Base-by-base conservation (phyloP, 2,797 vertebrate genomes). In the Odontamblyopus rebecca region DNA sequence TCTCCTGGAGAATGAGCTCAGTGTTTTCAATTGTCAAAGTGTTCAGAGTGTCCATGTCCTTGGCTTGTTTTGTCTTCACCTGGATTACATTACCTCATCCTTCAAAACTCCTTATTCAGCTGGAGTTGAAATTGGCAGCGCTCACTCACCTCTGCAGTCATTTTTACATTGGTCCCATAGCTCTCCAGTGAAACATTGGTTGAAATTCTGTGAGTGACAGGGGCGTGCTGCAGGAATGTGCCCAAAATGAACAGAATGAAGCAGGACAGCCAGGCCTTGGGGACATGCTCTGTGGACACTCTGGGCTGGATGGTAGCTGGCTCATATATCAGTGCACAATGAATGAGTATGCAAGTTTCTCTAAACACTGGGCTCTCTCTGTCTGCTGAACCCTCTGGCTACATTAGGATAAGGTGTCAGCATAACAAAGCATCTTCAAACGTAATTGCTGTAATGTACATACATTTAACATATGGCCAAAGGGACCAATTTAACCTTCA, bases 211-310 rank as follows among this genome's bases (percentile, higher is more conserved):
- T 77, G 71, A n/a, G 82, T 93, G 91, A 94, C 91, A 90, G 92
- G 84, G 88, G 82, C 72, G 72, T 57, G 82, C 73, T 57, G 83
- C 81, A 86, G 92, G 93, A 92, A 93, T 94, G 93, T 91, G 89
- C 86, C 61, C 32, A 35, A 32, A 88, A 85, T 89, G 88, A 89
- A 87, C 84, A 80, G 85, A 85, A 88, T 87, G 78, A 80, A 84
- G 80, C 73, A 67, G 78, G 85, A 71, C 85, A 76, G 81, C 78
- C 44, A 41, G 69, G 83, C 74, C 85, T 80, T 61, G 48, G 72
- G 81, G 72, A 69, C 81, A 53, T 76, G 76, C 61, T 74, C 76
- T 67, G 68, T 38, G 76, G 74, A 72, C 67, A 50, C 26, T 7
- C 15, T 65, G 8, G 67, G 53, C 48, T 66, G 54, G 69, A 51